Evolutionary conservation across 2,797 vertebrate genomes (phyloP).

Genomic region (Galago senegalensis): DNA sequence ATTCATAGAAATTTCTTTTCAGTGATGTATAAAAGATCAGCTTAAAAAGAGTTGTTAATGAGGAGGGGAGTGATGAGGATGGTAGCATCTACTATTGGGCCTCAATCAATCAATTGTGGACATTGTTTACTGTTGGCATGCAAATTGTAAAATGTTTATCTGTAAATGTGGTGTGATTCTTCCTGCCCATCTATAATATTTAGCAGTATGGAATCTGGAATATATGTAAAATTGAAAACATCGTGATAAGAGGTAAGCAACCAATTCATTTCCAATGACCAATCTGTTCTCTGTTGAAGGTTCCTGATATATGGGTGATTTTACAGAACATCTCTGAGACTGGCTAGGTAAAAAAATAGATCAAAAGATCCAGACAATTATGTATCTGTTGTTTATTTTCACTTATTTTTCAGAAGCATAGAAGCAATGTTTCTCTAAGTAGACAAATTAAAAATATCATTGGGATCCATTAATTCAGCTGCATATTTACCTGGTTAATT

Average conservation of each 20-base stretch:
- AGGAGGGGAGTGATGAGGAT: neutral
- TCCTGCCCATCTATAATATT: neutral
- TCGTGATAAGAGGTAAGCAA: neutral
- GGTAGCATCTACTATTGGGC: constrained; percentile 10
- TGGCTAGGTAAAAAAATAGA: neutral
- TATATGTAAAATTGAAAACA: neutral
- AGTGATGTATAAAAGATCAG: neutral
- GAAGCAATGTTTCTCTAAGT: neutral
- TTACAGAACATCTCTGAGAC: neutral
- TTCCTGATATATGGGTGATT: neutral
- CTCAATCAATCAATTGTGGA: neutral
- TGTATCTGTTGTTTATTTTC: neutral
- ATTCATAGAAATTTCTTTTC: neutral
- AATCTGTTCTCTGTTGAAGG: neutral
- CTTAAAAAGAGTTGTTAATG: neutral
- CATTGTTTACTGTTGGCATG: neutral
- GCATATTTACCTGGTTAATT: neutral
- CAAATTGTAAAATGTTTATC: neutral
- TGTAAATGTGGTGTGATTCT: neutral
- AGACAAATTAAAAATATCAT: neutral
- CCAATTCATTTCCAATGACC: neutral
- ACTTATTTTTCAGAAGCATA: no score
- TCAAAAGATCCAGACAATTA: neutral
- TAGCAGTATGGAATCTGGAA: neutral
- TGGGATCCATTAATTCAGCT: neutral